Evolutionary conservation across 1,140 invertebrate species (phyloP).

Genomic region (Acromyrmex charruanus): DNA sequence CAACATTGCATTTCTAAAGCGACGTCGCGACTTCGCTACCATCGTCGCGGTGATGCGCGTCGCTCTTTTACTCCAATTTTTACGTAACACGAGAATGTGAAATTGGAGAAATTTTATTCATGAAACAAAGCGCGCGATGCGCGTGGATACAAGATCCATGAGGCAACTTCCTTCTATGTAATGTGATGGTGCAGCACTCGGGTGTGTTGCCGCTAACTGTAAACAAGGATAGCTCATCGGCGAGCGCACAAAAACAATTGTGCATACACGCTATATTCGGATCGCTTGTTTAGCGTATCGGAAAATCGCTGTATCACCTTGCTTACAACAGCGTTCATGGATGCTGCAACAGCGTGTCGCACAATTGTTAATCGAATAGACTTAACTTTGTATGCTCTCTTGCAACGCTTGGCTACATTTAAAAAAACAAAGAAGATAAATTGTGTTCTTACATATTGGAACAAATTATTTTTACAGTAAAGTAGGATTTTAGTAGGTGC

Average conservation of each 20-base stretch:
- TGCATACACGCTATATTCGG: constrained; percentile 20
- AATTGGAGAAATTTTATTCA: constrained; percentile 75
- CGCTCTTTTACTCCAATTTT: constrained; percentile 73
- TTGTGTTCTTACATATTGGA: background rate
- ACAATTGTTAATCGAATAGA: background rate
- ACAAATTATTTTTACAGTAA: background rate
- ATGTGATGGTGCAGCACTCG: constrained; percentile 37
- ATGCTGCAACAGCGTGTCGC: background rate
- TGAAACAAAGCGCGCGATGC: constrained; percentile 38
- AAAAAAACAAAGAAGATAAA: too few relatives aligned
- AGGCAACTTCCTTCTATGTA: constrained; percentile 69
- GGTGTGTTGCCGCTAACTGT: background rate
- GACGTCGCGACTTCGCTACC: constrained; percentile 26
- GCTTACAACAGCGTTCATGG: background rate
- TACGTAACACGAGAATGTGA: constrained; percentile 77
- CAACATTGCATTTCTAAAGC: constrained; percentile 42
- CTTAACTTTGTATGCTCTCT: background rate
- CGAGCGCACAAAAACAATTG: constrained; percentile 19
- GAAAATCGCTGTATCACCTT: background rate
- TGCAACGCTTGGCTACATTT: background rate
- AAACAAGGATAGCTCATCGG: constrained; percentile 15
- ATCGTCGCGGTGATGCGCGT: background rate
- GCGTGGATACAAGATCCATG: constrained; percentile 41
- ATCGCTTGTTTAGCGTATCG: constrained; percentile 11
- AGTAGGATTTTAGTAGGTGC: background rate